Conservation (phyloP, 2,113 vertebrate species). For the Lasiurus cinereus region DNA sequence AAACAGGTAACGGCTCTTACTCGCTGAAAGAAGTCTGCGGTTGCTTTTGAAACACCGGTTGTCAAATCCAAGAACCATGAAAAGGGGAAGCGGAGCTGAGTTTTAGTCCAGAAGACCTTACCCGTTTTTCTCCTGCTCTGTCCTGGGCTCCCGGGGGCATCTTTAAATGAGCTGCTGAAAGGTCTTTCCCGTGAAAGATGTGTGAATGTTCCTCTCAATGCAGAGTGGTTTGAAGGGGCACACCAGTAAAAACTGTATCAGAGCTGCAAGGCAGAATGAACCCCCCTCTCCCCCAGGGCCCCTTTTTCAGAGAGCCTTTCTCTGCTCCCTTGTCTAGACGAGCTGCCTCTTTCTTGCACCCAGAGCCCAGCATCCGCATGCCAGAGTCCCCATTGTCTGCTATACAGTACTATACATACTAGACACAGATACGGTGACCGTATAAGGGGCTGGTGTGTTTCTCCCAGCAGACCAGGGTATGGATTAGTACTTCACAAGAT, state of each 20-base stretch:
- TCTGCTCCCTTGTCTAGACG: background rate
- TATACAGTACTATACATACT: no score
- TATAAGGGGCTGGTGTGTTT: background rate
- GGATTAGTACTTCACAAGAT: background rate
- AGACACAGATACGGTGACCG: background rate
- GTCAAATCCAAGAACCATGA: background rate
- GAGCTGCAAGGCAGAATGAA: background rate
- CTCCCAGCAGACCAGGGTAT: background rate
- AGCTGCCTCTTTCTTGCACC: background rate
- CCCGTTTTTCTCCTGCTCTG: background rate
- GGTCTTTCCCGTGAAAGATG: background rate
- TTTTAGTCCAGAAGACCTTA: background rate
- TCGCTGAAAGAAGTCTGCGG: background rate
- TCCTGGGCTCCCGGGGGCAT: background rate
- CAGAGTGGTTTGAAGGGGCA: background rate
- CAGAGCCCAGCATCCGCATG: fast-evolving
- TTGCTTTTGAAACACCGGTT: slow-evolving; percentile 16
- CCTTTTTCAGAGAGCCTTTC: background rate
- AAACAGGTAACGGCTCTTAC: background rate
- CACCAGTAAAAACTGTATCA: background rate
- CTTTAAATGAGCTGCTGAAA: background rate
- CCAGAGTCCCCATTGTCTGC: no score
- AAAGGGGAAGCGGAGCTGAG: background rate
- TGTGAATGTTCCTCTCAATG: background rate
- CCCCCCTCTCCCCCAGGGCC: no score